A percentile compares a stretch with the other conserved stretches of the same genome.
These are phyloP conservation scores for Drosophila kokeensis DNA, from an alignment of 2,888 invertebrate species.

Conservation along the genomic window DNA sequence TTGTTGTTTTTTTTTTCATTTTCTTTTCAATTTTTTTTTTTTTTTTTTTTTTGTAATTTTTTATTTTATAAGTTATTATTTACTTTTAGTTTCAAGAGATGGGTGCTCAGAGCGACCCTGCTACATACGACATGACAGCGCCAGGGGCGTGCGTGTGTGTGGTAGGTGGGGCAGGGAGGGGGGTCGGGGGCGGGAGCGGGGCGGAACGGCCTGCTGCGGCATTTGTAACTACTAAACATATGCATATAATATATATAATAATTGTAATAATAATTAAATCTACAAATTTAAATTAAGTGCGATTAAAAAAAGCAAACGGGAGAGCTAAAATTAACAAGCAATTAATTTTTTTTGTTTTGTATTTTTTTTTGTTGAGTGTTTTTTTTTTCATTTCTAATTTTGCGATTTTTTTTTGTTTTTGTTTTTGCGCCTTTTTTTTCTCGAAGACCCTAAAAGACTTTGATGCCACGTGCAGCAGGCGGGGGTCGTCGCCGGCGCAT, in stretches of 20 bases:
- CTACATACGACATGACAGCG: conserved; percentile 57
- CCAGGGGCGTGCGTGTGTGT: conserved; percentile 48
- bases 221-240: conserved; percentile 69
- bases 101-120: conserved; percentile 74
- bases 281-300: conserved; percentile 70
- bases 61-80: conserved; percentile 38
- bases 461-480: conserved; percentile 62
- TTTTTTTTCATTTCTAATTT: conserved; percentile 39
- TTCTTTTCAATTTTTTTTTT: conserved; percentile 37
- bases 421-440: conserved; percentile 32
- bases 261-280: conserved; percentile 76
- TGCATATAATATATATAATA: conserved; percentile 72
- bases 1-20: conserved; percentile 41
- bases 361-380: conserved; percentile 41
- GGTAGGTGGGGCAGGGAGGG: not conserved
- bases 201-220: conserved; percentile 75
- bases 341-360: conserved; percentile 52
- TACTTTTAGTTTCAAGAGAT: conserved; percentile 55
- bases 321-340: conserved; percentile 78
- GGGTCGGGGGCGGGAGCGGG: conserved; percentile 45
- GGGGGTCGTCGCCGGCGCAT: conserved; percentile 13
- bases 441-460: conserved; percentile 49
- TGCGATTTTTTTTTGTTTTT: conserved; percentile 43
- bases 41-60: conserved; percentile 39
- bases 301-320: conserved; percentile 67